Evolutionary conservation across 2,113 vertebrate genomes (phyloP).

Genomic region (Spea bombifrons): DNA sequence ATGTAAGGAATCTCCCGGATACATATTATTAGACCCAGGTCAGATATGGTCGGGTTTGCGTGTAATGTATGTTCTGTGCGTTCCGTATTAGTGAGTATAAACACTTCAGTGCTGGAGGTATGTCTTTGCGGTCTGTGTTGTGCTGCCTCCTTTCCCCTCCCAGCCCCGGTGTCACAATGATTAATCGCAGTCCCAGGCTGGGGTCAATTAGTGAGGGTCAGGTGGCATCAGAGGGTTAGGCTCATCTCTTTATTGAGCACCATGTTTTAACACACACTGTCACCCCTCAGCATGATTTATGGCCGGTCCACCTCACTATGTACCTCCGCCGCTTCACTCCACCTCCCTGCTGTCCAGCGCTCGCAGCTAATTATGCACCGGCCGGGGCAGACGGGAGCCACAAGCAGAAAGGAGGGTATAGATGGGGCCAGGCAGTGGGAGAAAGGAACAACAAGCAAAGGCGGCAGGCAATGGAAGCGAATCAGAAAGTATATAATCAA

Average conservation of each 20-base stretch:
- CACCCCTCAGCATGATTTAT: slow-evolving; percentile 46
- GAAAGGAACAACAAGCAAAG: background rate
- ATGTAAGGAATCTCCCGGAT: background rate
- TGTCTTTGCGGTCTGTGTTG: background rate
- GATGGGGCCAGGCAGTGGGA: background rate
- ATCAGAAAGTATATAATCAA: background rate
- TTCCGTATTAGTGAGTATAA: no score
- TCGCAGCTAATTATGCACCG: slow-evolving; percentile 39
- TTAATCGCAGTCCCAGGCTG: slow-evolving; percentile 40
- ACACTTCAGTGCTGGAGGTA: background rate
- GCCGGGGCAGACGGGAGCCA: slow-evolving; percentile 4
- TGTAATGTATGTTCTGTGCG: background rate
- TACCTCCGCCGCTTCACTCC: slow-evolving; percentile 30
- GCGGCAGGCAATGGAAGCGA: background rate
- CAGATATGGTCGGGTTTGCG: background rate
- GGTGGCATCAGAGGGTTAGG: slow-evolving; percentile 46
- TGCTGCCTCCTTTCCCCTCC: slow-evolving; percentile 20
- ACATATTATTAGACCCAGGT: background rate
- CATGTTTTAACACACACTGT: slow-evolving; percentile 47
- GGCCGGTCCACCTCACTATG: slow-evolving; percentile 23
- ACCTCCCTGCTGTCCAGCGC: slow-evolving; percentile 31
- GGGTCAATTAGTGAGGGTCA: slow-evolving; percentile 48
- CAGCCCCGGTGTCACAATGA: slow-evolving; percentile 42
- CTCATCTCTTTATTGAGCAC: slow-evolving; percentile 49
- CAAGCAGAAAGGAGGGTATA: background rate